Percentiles rank a stretch among this genome's conserved stretches.
Conservation (phyloP, 2,113 vertebrate genomes). For the Tetrao urogallus region DNA sequence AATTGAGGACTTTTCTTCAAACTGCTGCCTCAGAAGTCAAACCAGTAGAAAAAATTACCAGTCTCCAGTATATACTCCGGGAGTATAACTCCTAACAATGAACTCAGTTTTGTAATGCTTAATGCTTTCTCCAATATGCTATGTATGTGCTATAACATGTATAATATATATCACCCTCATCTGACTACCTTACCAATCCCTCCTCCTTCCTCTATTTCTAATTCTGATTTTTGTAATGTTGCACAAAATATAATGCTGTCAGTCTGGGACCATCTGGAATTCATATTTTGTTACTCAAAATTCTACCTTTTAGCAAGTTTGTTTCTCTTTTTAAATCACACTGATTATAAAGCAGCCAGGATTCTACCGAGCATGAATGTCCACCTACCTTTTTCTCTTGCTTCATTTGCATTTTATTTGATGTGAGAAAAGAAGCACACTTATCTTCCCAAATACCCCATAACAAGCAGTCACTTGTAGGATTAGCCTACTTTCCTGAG, state of each 20-base stretch:
- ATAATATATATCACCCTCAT: background rate
- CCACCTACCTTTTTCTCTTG: background rate
- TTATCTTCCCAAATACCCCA: background rate
- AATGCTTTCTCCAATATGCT: background rate
- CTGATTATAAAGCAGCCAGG: background rate
- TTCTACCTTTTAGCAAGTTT: background rate
- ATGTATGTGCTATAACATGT: background rate
- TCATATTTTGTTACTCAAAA: background rate
- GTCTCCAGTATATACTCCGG: background rate
- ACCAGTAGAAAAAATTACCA: background rate
- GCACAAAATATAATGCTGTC: background rate
- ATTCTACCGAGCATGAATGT: background rate
- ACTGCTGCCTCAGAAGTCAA: background rate
- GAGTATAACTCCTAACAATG: background rate
- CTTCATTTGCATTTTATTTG: background rate
- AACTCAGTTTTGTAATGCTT: background rate
- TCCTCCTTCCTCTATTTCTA: background rate
- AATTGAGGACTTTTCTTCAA: background rate
- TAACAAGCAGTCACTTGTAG: background rate
- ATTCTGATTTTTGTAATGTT: background rate
- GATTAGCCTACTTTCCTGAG: background rate
- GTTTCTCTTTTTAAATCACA: background rate
- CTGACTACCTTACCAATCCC: background rate
- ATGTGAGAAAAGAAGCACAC: background rate
- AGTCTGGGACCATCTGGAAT: background rate